Conservation (phyloP, 2,797 vertebrate species). For the Aplochiton taeniatus region DNA sequence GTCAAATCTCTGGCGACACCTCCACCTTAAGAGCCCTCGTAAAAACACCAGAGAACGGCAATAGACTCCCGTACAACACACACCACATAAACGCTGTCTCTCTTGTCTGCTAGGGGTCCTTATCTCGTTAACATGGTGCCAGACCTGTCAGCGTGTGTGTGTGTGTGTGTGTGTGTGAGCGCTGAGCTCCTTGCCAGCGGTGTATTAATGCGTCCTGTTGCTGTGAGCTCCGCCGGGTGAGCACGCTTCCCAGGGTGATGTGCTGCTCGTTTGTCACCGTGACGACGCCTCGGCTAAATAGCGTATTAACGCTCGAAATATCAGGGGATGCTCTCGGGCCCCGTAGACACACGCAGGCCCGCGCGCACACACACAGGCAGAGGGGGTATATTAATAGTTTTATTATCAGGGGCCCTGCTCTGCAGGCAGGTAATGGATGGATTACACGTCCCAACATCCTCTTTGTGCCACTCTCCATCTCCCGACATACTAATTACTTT, state of each 20-base stretch:
- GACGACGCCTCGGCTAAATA: conserved; percentile 45
- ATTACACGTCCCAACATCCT: conserved; percentile 18
- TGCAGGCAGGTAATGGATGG: conserved; percentile 21
- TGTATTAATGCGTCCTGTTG: conserved; percentile 56
- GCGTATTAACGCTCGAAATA: conserved; percentile 55
- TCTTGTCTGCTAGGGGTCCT: conserved; percentile 29
- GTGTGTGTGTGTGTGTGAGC: conserved; percentile 34
- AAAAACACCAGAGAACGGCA: too few relatives aligned
- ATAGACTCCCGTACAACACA: not conserved
- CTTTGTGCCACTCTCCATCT: conserved; percentile 28
- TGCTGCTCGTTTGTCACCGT: conserved; percentile 47
- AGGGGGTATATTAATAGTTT: conserved; percentile 21
- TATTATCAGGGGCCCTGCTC: conserved; percentile 15
- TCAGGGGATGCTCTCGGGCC: conserved; percentile 30
- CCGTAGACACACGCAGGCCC: conserved; percentile 16
- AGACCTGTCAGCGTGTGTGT: conserved; percentile 34
- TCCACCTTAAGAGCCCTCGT: too few relatives aligned
- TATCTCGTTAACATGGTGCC: conserved; percentile 50
- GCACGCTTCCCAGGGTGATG: conserved; percentile 38
- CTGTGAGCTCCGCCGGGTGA: conserved; percentile 30
- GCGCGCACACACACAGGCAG: conserved; percentile 2
- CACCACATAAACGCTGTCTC: conserved; percentile 7
- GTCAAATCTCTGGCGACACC: too few relatives aligned
- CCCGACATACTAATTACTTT: conserved; percentile 45
- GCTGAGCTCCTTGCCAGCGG: conserved; percentile 32